These are phyloP conservation scores for Sylvia atricapilla DNA, from an alignment of 2,113 vertebrate species.

Conservation along the genomic window DNA sequence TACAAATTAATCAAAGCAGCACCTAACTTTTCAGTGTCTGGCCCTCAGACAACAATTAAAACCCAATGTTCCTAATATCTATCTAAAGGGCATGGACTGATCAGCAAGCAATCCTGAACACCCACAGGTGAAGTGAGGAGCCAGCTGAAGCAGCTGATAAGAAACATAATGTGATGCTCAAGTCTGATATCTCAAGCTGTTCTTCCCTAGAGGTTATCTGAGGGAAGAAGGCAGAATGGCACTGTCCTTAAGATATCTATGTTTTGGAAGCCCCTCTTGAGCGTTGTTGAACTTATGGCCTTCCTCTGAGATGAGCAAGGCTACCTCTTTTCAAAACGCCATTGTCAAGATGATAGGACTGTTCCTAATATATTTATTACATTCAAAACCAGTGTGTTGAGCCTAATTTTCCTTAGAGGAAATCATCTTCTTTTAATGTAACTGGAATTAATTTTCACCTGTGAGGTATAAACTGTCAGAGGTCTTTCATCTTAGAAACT, in stretches of 20 bases:
- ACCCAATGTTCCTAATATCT: neutral
- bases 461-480: neutral
- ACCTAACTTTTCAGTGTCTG: neutral
- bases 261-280: neutral
- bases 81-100: neutral
- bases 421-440: neutral
- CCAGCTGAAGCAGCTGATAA: conserved; percentile 30
- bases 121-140: neutral
- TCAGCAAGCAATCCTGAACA: conserved; percentile 2
- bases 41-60: conserved; percentile 3
- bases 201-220: conserved; percentile 6
- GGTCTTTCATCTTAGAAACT: neutral
- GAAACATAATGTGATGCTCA: neutral
- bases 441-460: neutral
- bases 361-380: neutral
- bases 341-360: neutral
- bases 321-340: neutral
- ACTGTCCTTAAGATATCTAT: neutral
- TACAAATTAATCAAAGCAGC: conserved; percentile 18
- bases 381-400: neutral
- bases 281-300: neutral
- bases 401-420: neutral
- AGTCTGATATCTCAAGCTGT: neutral
- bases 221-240: neutral
- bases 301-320: neutral